Base-by-base conservation (phyloP, 2,797 vertebrate genomes). In the Spatula clypeata region DNA sequence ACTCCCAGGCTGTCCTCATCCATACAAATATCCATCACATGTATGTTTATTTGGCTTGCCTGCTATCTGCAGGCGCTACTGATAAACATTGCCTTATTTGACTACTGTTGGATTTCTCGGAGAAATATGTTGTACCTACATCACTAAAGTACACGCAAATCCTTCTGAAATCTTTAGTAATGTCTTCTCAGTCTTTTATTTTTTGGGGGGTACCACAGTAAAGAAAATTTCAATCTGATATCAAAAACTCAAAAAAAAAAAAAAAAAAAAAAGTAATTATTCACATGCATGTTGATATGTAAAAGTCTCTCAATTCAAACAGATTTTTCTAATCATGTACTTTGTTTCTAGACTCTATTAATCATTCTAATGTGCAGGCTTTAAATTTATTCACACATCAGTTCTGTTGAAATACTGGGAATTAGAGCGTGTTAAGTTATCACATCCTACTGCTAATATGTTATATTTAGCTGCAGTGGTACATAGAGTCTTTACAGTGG, bases 331-430 rank as follows among this genome's bases (percentile, higher is more conserved):
- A 94, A 94, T 79, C 80, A 66, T 5, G 5, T 82, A 86, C 96
- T 93, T 97, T 96, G 83, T 82, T 90, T 61, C 51, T 84, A 92
- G 76, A 40, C 60, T 79, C 91, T 96, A 81, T 96, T 97, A 97
- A 96, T 96, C 92, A 40, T 6, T 96, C 91, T 96, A 93, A 83
- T 86, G 86, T 75, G 79, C 62, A 42, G 94, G 87, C 88, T 97
- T 98, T 79, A 94, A 73, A 97, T 96, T 93, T 97, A 89, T 95
- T 97, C 85, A 82, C 79, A 93, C 92, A 93, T 94, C 95, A 96
- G 72, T 95, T 97, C 97, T 94, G 81, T 97, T 96, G 94, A 97
- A 97, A 88, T 96, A 96, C 96, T 97, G 88, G 86, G 96, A 97
- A 97, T 97, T 87, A 97, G 82, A 96, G 60, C 64, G 69, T 60